These are phyloP conservation scores for Sorex maritimensis DNA, from an alignment of 2,797 vertebrate species.

Conservation along the genomic window DNA sequence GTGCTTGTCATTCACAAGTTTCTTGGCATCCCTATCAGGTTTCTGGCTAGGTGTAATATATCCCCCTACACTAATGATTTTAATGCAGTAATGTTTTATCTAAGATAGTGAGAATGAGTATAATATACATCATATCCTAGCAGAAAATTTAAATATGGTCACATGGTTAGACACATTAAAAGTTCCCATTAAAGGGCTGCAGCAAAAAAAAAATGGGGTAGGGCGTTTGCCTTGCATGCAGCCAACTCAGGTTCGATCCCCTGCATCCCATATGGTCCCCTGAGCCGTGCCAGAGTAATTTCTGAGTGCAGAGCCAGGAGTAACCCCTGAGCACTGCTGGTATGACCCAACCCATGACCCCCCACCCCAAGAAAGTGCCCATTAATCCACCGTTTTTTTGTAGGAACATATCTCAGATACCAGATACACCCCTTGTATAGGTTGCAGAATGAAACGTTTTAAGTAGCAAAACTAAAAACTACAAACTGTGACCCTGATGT, in stretches of 20 bases:
- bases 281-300: too few species aligned
- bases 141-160: slow-evolving; percentile 68
- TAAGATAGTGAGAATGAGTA: slow-evolving; percentile 36
- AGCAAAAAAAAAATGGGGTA: too few species aligned
- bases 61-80: slow-evolving; percentile 38
- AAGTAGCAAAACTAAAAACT: not conserved
- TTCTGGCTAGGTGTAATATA: slow-evolving; percentile 9
- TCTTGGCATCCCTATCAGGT: slow-evolving; percentile 4
- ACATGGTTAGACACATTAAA: not conserved
- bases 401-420: slow-evolving; percentile 68
- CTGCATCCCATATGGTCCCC: too few species aligned
- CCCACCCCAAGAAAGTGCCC: too few species aligned
- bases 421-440: slow-evolving; percentile 48
- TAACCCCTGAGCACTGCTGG: too few species aligned
- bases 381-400: slow-evolving; percentile 13
- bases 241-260: too few species aligned
- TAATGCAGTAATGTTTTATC: slow-evolving; percentile 34
- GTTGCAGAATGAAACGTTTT: slow-evolving; percentile 63
- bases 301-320: too few species aligned
- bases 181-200: slow-evolving; percentile 8
- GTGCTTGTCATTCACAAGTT: slow-evolving; percentile 19
- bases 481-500: slow-evolving; percentile 35
- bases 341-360: too few species aligned
- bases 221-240: too few species aligned
- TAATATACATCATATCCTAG: slow-evolving; percentile 1